phyloP scores from a whole-genome alignment of 2,797 vertebrate species.

The Sebastes trivittatus region DNA sequence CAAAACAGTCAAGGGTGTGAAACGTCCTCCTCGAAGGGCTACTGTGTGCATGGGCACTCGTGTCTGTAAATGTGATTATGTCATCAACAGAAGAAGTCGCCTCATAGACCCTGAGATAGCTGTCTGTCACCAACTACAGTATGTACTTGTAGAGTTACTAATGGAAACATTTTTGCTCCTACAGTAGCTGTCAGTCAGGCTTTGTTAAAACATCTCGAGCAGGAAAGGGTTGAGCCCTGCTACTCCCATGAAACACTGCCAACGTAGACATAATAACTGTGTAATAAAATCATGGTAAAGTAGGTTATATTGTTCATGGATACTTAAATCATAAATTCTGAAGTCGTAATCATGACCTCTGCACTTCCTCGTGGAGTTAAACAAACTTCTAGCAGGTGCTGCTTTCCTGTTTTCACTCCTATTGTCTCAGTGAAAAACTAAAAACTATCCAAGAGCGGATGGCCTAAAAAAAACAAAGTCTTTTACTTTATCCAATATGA shows the following conservation, averaged over 20 bases:
- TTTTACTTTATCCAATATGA: background rate
- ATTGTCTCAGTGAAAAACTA: background rate
- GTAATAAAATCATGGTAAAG: background rate
- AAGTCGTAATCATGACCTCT: background rate
- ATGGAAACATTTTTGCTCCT: background rate
- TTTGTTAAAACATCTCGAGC: slow-evolving; percentile 4
- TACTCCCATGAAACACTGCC: slow-evolving; percentile 20
- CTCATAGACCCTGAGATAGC: slow-evolving; percentile 56
- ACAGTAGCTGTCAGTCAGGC: slow-evolving; percentile 1
- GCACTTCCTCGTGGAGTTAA: background rate
- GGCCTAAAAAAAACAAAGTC: background rate
- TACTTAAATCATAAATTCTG: background rate
- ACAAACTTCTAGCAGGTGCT: background rate
- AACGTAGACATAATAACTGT: slow-evolving; percentile 7
- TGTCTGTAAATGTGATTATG: slow-evolving; percentile 4
- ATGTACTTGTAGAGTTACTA: background rate
- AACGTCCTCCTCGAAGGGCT: background rate
- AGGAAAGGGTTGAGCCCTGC: slow-evolving; percentile 26
- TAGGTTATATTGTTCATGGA: background rate
- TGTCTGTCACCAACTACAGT: background rate
- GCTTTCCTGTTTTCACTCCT: background rate
- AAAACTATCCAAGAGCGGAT: background rate
- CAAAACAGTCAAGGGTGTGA: background rate
- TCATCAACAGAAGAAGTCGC: slow-evolving; percentile 28
- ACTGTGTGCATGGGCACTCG: background rate